Percentiles rank a stretch among this genome's conserved stretches.
These are phyloP conservation scores for Xenopus tropicalis DNA, from an alignment of 2,113 vertebrate genomes.

Conservation along the genomic window DNA sequence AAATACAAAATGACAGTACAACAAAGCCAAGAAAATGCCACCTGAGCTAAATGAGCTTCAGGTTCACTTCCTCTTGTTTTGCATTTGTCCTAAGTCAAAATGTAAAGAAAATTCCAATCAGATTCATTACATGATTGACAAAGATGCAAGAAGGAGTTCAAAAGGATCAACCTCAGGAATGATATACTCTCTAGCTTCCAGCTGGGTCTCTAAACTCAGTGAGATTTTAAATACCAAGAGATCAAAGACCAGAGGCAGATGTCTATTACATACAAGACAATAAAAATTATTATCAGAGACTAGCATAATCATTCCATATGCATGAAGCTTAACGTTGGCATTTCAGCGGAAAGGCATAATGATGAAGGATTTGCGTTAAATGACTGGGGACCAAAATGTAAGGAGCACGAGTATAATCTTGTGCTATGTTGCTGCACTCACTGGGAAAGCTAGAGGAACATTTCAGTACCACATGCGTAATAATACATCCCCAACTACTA, in stretches of 20 bases:
- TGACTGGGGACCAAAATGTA: too few species aligned
- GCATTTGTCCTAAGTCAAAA: conserved; percentile 22
- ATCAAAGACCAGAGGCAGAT: neutral
- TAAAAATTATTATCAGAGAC: neutral
- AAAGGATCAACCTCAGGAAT: conserved; percentile 20
- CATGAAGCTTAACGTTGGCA: too few species aligned
- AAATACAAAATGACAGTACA: neutral
- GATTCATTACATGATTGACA: conserved; percentile 11
- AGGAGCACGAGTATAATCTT: too few species aligned
- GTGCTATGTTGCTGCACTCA: too few species aligned
- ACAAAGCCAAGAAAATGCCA: neutral
- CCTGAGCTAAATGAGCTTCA: neutral
- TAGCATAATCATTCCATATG: neutral
- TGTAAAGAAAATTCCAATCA: conserved; percentile 2
- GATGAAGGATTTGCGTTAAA: too few species aligned
- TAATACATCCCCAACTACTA: too few species aligned
- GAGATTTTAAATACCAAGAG: neutral
- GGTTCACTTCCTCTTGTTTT: neutral
- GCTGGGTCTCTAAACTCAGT: conserved; percentile 4
- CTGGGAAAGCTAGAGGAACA: too few species aligned
- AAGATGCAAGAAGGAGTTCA: conserved; percentile 15
- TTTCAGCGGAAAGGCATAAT: too few species aligned
- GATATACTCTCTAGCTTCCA: conserved; percentile 11
- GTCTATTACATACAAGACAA: neutral
- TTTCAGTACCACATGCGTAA: too few species aligned